phyloP scores from a whole-genome alignment of 1,140 invertebrate genomes.

The Aphis craccivora region DNA sequence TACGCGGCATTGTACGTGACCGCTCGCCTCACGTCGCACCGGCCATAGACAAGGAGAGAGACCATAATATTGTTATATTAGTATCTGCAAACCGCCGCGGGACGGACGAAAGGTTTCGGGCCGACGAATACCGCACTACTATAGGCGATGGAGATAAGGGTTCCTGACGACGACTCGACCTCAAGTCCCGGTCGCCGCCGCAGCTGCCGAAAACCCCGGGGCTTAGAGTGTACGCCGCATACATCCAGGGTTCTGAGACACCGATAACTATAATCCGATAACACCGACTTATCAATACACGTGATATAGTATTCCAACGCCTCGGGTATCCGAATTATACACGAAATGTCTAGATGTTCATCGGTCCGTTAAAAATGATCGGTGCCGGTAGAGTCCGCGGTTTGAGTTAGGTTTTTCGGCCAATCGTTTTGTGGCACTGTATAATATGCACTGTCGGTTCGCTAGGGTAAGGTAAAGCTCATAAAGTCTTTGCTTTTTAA shows the following conservation, averaged over 20 bases:
- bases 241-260: conserved; percentile 77
- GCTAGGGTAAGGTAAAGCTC: too few species aligned
- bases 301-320: background rate
- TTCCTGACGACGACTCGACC: background rate
- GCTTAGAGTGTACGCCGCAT: conserved; percentile 67
- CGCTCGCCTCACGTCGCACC: background rate
- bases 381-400: too few species aligned
- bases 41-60: background rate
- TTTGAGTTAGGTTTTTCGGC: too few species aligned
- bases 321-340: background rate
- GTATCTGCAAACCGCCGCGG: background rate
- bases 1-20: background rate
- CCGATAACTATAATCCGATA: conserved; percentile 87
- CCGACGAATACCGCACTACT: background rate
- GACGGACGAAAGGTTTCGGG: conserved; percentile 23
- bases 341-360: background rate
- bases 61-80: background rate
- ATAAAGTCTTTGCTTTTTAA: background rate
- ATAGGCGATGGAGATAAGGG: background rate
- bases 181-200: background rate
- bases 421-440: too few species aligned
- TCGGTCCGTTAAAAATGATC: background rate
- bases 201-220: background rate
- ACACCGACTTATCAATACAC: background rate
- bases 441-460: too few species aligned